Percentiles rank a stretch among this genome's conserved stretches.
These are phyloP conservation scores for Biston betularia DNA, from an alignment of 2,888 invertebrate species.

Conservation along the genomic window DNA sequence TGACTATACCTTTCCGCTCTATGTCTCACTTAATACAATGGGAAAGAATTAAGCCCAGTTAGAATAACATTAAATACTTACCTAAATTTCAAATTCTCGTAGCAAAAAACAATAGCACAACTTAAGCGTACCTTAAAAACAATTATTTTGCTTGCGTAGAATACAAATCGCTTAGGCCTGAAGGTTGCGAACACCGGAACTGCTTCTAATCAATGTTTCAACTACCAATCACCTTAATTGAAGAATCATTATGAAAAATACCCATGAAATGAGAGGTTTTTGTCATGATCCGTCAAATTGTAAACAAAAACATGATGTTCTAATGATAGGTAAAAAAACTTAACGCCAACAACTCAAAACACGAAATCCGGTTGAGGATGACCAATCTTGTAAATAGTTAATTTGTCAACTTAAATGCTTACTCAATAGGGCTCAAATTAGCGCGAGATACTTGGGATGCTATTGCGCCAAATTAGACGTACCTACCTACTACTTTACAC, in stretches of 20 bases:
- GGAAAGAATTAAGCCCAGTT: no score
- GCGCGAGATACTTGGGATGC: neutral
- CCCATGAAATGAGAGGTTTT: slow-evolving; percentile 46
- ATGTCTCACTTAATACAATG: no score
- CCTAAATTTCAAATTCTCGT: neutral
- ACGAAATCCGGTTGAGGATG: slow-evolving; percentile 48
- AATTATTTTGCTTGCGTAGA: neutral
- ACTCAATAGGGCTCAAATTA: slow-evolving; percentile 31
- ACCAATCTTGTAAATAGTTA: slow-evolving; percentile 16
- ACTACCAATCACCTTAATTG: slow-evolving; percentile 34
- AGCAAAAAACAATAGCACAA: neutral
- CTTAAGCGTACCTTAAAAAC: neutral
- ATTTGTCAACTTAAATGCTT: slow-evolving; percentile 39
- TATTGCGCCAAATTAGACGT: slow-evolving; percentile 9
- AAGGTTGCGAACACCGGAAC: slow-evolving; percentile 31
- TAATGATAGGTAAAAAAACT: slow-evolving; percentile 51
- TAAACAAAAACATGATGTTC: slow-evolving; percentile 52
- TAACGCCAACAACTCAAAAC: slow-evolving; percentile 47
- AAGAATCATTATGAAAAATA: slow-evolving; percentile 39
- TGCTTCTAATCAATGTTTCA: slow-evolving; percentile 37
- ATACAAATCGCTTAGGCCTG: slow-evolving; percentile 11
- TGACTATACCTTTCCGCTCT: no score
- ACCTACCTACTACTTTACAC: no score
- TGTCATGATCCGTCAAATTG: slow-evolving; percentile 48
- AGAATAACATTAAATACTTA: no score